Evolutionary conservation across 2,797 vertebrate genomes (phyloP).

Genomic region (Limnodromus scolopaceus): DNA sequence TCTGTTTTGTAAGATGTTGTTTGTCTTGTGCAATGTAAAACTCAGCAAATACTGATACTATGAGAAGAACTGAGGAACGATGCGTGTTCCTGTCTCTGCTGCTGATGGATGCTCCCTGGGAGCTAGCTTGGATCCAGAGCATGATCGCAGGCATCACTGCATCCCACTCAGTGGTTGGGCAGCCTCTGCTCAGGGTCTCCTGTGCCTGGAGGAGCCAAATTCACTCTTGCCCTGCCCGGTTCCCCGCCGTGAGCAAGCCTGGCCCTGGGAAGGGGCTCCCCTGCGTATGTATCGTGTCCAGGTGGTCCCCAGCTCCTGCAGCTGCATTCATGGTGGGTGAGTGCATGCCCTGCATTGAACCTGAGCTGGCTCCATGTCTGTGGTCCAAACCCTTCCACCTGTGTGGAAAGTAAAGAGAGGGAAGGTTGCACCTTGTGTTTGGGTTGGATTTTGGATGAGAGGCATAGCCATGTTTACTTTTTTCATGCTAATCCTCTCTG

Average conservation of each 20-base stretch:
- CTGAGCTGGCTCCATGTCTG: rapidly evolving
- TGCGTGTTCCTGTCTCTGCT: background rate
- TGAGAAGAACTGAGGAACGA: rapidly evolving
- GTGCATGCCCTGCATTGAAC: rapidly evolving
- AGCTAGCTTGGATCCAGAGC: background rate
- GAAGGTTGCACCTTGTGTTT: background rate
- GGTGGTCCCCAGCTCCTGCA: background rate
- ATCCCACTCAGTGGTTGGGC: rapidly evolving
- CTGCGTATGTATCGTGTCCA: rapidly evolving
- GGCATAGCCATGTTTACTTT: background rate
- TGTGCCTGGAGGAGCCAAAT: background rate
- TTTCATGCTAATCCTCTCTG: rapidly evolving
- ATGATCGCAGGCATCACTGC: background rate
- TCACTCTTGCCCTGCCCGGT: background rate
- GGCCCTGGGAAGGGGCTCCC: background rate
- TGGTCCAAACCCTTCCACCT: background rate
- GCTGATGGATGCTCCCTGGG: background rate
- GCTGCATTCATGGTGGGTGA: rapidly evolving
- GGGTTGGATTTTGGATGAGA: background rate
- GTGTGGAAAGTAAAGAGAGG: background rate
- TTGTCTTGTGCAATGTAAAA: background rate
- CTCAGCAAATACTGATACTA: background rate
- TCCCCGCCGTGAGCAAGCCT: background rate
- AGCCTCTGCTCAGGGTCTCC: background rate
- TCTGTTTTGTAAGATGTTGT: background rate